phyloP scores from a whole-genome alignment of 1,140 invertebrate species.

The Adoxophyes honmai region DNA sequence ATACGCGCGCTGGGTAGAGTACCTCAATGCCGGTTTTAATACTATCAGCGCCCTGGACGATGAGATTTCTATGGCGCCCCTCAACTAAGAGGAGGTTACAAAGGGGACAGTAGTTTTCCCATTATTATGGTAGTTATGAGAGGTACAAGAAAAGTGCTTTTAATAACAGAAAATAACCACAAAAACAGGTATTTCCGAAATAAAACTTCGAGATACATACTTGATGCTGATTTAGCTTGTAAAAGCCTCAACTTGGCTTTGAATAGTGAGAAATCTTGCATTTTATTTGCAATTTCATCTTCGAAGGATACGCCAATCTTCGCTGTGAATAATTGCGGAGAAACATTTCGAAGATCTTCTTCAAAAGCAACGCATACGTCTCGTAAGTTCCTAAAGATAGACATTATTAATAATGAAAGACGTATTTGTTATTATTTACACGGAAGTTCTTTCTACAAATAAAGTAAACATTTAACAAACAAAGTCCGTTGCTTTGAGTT shows the following conservation, averaged over 20 bases:
- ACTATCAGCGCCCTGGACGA: too few species aligned
- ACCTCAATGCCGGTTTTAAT: too few species aligned
- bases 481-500: too few species aligned
- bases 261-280: conserved; percentile 38
- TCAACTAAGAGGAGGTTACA: too few species aligned
- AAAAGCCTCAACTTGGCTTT: conserved; percentile 52
- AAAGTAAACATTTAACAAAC: too few species aligned
- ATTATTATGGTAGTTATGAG: too few species aligned
- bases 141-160: too few species aligned
- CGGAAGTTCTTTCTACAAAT: too few species aligned
- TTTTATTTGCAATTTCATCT: conserved; percentile 43
- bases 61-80: too few species aligned
- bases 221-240: conserved; percentile 38
- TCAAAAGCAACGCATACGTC: conserved; percentile 45
- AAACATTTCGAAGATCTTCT: conserved; percentile 32
- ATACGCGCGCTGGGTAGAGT: too few species aligned
- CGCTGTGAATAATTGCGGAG: conserved; percentile 37
- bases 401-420: conserved; percentile 28
- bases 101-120: too few species aligned
- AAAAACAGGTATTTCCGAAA: neutral
- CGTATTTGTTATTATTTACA: neutral
- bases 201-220: too few species aligned
- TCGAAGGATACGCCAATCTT: conserved; percentile 43
- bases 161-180: conserved; percentile 9
- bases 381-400: conserved; percentile 42